A percentile compares a stretch with the other conserved stretches of the same genome.
Evolutionary conservation across 2,888 invertebrate genomes (phyloP).

Genomic region (Anoplius nigerrimus): DNA sequence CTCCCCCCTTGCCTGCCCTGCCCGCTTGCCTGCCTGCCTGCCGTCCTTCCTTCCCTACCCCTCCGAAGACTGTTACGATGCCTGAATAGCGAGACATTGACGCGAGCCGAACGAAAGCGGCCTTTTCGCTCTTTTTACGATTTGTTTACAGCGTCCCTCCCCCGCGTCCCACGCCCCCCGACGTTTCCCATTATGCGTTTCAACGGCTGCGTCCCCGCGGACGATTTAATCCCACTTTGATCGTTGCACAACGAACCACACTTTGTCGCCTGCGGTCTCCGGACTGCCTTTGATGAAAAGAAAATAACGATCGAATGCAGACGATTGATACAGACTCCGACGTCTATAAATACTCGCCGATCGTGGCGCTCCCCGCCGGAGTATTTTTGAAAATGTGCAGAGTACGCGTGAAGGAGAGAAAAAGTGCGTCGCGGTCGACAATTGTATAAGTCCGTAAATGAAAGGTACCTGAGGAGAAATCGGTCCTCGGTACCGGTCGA

Average conservation of each 20-base stretch:
- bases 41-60: not conserved
- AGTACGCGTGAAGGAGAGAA: not conserved
- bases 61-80: slow-evolving; percentile 47
- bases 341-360: no score
- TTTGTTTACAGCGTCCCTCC: slow-evolving; percentile 69
- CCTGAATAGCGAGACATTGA: slow-evolving; percentile 54
- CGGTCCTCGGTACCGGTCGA: slow-evolving; percentile 21
- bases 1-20: slow-evolving; percentile 5
- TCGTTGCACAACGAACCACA: slow-evolving; percentile 15
- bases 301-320: not conserved
- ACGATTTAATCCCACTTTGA: slow-evolving; percentile 53
- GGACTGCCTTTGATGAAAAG: no score
- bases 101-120: slow-evolving; percentile 39
- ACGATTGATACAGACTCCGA: no score
- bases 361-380: no score
- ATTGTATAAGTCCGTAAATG: not conserved
- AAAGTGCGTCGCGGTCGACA: not conserved
- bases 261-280: not conserved
- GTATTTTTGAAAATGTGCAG: no score
- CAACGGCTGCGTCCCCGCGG: slow-evolving; percentile 50
- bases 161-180: slow-evolving; percentile 30
- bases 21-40: slow-evolving; percentile 1
- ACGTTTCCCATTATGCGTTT: slow-evolving; percentile 50
- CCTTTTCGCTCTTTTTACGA: slow-evolving; percentile 65
- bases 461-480: not conserved